Conservation (phyloP, 2,113 vertebrate species). For the Dicaeum eximium region DNA sequence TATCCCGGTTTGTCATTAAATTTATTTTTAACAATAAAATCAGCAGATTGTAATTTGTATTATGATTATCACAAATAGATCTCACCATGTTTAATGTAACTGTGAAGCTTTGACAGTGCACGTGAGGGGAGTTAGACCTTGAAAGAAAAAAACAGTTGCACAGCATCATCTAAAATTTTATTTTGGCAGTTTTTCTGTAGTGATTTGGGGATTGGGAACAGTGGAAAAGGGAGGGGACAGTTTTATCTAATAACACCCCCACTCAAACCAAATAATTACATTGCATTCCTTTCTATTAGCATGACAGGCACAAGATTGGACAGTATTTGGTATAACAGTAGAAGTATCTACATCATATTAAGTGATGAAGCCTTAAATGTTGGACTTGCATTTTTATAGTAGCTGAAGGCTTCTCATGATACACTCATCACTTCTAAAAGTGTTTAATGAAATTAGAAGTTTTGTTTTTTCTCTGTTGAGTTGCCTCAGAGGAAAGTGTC, state of each 20-base stretch:
- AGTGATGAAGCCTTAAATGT: background rate
- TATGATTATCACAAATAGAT: background rate
- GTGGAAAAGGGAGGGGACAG: background rate
- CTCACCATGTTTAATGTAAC: background rate
- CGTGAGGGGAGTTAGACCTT: background rate
- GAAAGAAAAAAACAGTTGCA: background rate
- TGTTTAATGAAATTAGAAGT: background rate
- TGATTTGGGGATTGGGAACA: background rate
- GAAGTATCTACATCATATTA: background rate
- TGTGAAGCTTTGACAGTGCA: background rate
- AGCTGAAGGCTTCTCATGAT: background rate
- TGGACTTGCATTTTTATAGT: background rate
- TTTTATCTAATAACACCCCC: background rate
- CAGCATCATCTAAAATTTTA: background rate
- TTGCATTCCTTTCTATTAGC: background rate
- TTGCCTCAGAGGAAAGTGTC: slow-evolving; percentile 32
- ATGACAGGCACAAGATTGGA: background rate
- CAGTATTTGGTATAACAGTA: background rate
- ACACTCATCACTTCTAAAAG: background rate
- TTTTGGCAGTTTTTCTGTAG: background rate
- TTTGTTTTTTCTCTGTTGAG: background rate
- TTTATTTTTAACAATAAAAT: slow-evolving; percentile 54
- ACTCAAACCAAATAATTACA: background rate
- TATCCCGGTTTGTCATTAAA: background rate
- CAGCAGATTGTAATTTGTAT: background rate